phyloP scores from a whole-genome alignment of 1,140 invertebrate species.

The Zaprionus capensis region DNA sequence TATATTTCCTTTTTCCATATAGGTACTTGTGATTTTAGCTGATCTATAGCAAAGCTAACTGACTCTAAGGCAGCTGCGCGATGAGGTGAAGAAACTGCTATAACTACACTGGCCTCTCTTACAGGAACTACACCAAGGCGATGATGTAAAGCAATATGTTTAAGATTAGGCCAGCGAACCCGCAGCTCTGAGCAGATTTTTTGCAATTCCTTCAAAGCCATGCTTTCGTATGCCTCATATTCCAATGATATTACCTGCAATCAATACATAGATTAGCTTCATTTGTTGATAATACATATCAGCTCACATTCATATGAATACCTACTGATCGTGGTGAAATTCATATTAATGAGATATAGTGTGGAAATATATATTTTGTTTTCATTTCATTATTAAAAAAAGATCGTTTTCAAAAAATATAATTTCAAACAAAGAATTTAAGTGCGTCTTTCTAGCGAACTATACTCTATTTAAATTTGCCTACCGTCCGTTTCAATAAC shows the following conservation, averaged over 20 bases:
- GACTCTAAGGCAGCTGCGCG: slow-evolving; percentile 92
- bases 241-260: slow-evolving; percentile 90
- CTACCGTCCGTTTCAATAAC: background rate
- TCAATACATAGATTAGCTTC: background rate
- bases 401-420: too few relatives aligned
- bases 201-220: slow-evolving; percentile 94
- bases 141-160: slow-evolving; percentile 92
- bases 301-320: background rate
- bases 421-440: too few relatives aligned
- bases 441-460: too few relatives aligned
- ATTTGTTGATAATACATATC: background rate
- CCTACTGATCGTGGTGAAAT: background rate
- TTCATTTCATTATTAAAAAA: too few relatives aligned
- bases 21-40: slow-evolving; percentile 93
- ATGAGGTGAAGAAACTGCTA: slow-evolving; percentile 95
- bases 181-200: slow-evolving; percentile 91
- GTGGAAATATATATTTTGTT: too few relatives aligned
- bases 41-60: slow-evolving; percentile 93
- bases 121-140: slow-evolving; percentile 94
- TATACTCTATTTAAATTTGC: background rate
- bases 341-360: background rate
- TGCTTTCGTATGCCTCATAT: slow-evolving; percentile 97
- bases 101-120: slow-evolving; percentile 94
- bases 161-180: slow-evolving; percentile 89
- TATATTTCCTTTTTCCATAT: slow-evolving; percentile 99